phyloP scores from a whole-genome alignment of 2,113 vertebrate species.

The Morone saxatilis region DNA sequence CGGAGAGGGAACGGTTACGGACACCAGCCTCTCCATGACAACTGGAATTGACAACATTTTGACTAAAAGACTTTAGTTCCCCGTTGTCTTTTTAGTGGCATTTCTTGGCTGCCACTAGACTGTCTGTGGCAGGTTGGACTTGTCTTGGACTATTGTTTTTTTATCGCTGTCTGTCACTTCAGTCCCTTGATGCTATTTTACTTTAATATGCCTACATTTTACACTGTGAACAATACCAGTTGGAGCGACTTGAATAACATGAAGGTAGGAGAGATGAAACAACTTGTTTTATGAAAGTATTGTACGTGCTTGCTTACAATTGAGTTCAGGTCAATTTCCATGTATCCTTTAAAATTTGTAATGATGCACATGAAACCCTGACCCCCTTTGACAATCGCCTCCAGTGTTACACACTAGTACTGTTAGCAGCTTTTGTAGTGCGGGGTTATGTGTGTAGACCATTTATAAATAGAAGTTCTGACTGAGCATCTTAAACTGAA shows the following conservation, averaged over 20 bases:
- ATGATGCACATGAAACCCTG: slow-evolving; percentile 22
- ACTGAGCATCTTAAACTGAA: slow-evolving; percentile 17
- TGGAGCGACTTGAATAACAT: slow-evolving; percentile 42
- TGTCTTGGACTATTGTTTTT: slow-evolving; percentile 4
- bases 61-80: slow-evolving; percentile 15
- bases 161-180: slow-evolving; percentile 13
- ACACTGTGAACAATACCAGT: slow-evolving; percentile 65
- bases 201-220: slow-evolving; percentile 51
- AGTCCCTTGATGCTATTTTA: slow-evolving; percentile 40
- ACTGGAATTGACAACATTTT: slow-evolving; percentile 40
- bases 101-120: slow-evolving; percentile 17
- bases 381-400: slow-evolving; percentile 49
- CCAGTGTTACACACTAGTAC: slow-evolving; percentile 25
- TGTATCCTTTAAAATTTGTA: slow-evolving; percentile 1
- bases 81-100: slow-evolving; percentile 3
- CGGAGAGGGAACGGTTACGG: rapidly evolving
- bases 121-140: slow-evolving; percentile 25
- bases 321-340: slow-evolving; percentile 39
- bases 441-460: slow-evolving; percentile 15
- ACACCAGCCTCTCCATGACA: background rate
- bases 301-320: background rate
- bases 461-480: slow-evolving; percentile 11
- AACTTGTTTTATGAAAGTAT: slow-evolving; percentile 23
- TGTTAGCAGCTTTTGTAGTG: slow-evolving; percentile 40
- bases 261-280: background rate